Conservation (phyloP, 2,113 vertebrate genomes). For the Acinonyx jubatus region DNA sequence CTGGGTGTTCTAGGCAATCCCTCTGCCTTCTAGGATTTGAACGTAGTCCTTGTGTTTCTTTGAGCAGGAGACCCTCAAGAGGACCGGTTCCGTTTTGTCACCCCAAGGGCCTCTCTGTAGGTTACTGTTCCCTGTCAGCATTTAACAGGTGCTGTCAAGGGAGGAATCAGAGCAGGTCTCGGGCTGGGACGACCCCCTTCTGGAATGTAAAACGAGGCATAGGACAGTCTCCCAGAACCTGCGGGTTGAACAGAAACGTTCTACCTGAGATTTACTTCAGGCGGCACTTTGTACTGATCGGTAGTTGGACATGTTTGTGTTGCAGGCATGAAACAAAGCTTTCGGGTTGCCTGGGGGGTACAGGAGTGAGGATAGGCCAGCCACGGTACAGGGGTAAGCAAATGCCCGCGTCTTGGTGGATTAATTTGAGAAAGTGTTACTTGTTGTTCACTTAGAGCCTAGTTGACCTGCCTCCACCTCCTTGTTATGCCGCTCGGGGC, state of each 20-base stretch:
- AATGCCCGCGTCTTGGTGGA: accelerated
- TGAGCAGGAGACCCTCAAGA: not conserved
- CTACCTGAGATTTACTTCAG: not conserved
- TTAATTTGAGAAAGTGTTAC: not conserved
- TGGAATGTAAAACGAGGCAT: not conserved
- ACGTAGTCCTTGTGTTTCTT: not conserved
- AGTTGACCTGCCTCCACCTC: not conserved
- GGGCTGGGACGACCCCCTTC: accelerated
- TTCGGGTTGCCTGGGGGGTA: not conserved
- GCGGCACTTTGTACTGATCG: not conserved
- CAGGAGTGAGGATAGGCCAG: not conserved
- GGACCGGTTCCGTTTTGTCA: not conserved
- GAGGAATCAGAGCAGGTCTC: not conserved
- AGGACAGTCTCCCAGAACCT: not conserved
- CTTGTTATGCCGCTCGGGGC: not conserved
- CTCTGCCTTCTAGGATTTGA: not conserved
- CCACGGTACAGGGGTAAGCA: not conserved
- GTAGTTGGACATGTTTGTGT: not conserved
- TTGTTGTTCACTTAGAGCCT: accelerated
- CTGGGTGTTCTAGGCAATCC: not conserved
- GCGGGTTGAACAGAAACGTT: not conserved
- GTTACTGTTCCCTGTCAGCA: not conserved
- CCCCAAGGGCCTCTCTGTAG: not conserved
- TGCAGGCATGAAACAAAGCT: not conserved
- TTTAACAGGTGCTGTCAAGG: not conserved